Evolutionary conservation across 1,140 invertebrate species (phyloP).

Genomic region (Trichonephila clavata): DNA sequence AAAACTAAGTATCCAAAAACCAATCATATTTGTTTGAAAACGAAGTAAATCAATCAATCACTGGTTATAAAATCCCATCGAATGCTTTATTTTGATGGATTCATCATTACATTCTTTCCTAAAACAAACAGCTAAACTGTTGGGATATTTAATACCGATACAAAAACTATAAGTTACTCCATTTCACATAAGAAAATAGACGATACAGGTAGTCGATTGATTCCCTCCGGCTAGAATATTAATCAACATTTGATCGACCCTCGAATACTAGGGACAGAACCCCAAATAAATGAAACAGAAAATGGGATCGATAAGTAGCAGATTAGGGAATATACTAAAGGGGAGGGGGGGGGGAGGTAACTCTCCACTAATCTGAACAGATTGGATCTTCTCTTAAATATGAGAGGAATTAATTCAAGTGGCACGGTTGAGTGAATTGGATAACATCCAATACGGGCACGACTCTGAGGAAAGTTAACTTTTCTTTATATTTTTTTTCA

Average conservation of each 20-base stretch:
- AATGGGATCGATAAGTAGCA: constrained; percentile 46
- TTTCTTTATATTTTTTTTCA: background rate
- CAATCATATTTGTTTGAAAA: too few relatives aligned
- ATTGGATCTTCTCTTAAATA: constrained; percentile 49
- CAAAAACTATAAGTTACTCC: too few relatives aligned
- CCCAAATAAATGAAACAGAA: constrained; percentile 53
- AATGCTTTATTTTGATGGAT: too few relatives aligned
- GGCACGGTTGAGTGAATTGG: constrained; percentile 22
- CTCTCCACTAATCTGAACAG: constrained; percentile 48
- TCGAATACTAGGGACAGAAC: background rate
- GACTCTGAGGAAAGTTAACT: background rate
- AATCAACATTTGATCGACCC: constrained; percentile 34
- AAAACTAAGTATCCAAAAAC: too few relatives aligned
- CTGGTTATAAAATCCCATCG: too few relatives aligned
- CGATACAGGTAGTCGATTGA: too few relatives aligned
- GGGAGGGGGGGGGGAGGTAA: background rate
- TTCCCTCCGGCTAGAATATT: background rate
- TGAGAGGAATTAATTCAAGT: constrained; percentile 61
- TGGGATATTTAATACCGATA: too few relatives aligned
- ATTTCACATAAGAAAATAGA: too few relatives aligned
- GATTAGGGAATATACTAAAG: constrained; percentile 38
- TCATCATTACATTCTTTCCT: too few relatives aligned
- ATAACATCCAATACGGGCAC: constrained; percentile 7
- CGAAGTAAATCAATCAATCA: too few relatives aligned
- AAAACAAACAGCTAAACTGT: too few relatives aligned